phyloP scores from a whole-genome alignment of 2,888 invertebrate species.

The Campopleginae sp. region DNA sequence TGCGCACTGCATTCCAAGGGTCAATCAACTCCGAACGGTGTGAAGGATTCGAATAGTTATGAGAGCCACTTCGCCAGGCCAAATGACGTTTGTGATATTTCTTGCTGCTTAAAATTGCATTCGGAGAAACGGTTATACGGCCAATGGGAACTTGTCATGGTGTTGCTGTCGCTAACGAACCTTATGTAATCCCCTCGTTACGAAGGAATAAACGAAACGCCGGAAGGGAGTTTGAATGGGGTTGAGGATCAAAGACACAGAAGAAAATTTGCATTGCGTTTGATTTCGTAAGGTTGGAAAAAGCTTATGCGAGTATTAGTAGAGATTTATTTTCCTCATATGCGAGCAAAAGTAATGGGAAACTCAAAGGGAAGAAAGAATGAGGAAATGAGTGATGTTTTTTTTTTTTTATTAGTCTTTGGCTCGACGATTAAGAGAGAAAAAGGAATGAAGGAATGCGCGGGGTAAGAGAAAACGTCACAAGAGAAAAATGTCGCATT shows the following conservation, averaged over 20 bases:
- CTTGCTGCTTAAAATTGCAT: not conserved
- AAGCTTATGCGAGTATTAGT: constrained; percentile 21
- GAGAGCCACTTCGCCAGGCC: not conserved
- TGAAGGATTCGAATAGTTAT: not conserved
- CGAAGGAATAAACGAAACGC: constrained; percentile 15
- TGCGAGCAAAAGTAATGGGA: constrained; percentile 26
- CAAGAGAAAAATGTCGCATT: constrained; percentile 71
- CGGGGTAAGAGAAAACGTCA: constrained; percentile 57
- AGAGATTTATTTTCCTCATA: constrained; percentile 50
- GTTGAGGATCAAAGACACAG: not conserved
- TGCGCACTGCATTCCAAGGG: too few species aligned
- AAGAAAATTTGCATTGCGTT: constrained; percentile 5
- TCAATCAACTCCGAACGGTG: not conserved
- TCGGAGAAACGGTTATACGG: not conserved
- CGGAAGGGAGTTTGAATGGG: not conserved
- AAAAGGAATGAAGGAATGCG: constrained; percentile 7
- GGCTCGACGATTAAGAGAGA: constrained; percentile 22
- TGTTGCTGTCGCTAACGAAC: not conserved
- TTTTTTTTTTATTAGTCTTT: constrained; percentile 28
- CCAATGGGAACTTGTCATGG: not conserved
- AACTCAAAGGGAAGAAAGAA: constrained; percentile 3
- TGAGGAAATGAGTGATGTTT: constrained; percentile 18
- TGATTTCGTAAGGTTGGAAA: constrained; percentile 19
- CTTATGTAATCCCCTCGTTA: constrained; percentile 18
- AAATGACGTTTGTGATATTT: not conserved